Evolutionary conservation across 2,113 vertebrate genomes (phyloP), one percentile per base, ranked within the genome.

Genomic region (Halichoerus grypus): DNA sequence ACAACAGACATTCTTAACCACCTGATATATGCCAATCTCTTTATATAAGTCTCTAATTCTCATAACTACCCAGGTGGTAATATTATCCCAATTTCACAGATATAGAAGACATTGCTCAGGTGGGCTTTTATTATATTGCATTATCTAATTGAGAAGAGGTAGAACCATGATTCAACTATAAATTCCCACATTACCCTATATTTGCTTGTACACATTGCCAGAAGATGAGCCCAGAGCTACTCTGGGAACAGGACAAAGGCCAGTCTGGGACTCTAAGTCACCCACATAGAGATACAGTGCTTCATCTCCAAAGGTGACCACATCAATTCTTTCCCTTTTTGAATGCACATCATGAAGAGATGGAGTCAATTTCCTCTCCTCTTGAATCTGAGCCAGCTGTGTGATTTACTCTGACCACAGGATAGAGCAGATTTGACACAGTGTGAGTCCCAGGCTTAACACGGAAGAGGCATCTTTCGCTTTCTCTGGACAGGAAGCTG

Each of bases 21-120:
- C 21, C 12, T 59, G 24, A 61, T 85, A 59, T 61, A 96, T 24
- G 13, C 63, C 46, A 72, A 16, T 77, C 5, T 74, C 16, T 74
- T 88, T 49, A 80, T 57, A 55, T 24, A 22, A 87, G 33, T 36
- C 36, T 97, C 79, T 95, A 89, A 84, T 92, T 92, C 21, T 67
- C 89, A 16, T 69, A 69, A 49, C 26, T 67, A 39, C 18, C 33
- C 21, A 57, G 9, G 15, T 65, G 82, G n/a, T 81, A 80, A 26
- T 79, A 63, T 31, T 89, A 61, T 77, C 59, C 7, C 11, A n/a
- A 7, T 87, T 88, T 93, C 16, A 39, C 51, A 93, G 12, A 57
- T 88, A 83, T 80, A 57, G 39, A 91, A 80, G 79, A 51, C 2
- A 42, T 9, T 93, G 28, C 63, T 67, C 19, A 16, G 18, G 19